Conservation (phyloP, 2,888 invertebrate genomes). For the Brachyptera risi region DNA sequence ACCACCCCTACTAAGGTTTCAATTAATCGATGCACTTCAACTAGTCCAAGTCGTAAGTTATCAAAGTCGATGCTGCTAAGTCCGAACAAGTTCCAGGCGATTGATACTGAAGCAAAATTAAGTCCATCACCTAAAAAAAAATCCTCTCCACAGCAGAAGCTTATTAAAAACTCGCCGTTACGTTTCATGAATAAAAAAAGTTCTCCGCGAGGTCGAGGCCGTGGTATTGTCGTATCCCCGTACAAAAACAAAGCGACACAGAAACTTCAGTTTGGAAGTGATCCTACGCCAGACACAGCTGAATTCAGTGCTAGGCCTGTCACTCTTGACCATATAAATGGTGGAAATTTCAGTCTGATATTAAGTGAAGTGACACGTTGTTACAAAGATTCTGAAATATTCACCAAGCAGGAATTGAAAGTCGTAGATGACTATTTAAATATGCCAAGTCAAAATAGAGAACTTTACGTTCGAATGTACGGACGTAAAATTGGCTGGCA, state of each 20-base stretch:
- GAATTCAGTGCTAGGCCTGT: background rate
- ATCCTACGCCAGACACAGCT: background rate
- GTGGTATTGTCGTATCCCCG: background rate
- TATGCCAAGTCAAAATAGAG: slow-evolving; percentile 13
- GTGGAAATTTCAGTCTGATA: slow-evolving; percentile 2
- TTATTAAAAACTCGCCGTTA: slow-evolving; percentile 1
- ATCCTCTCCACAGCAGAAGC: background rate
- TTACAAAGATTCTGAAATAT: background rate
- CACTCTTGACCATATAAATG: slow-evolving; percentile 14
- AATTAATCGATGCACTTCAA: too few relatives aligned
- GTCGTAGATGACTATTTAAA: slow-evolving; percentile 10
- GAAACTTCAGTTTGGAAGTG: background rate
- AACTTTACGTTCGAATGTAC: slow-evolving; percentile 30
- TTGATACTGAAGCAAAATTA: too few relatives aligned
- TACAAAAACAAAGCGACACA: background rate
- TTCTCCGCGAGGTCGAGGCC: background rate
- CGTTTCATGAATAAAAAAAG: background rate
- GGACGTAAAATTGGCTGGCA: slow-evolving; percentile 29
- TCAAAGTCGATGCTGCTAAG: too few relatives aligned
- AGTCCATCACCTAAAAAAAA: background rate
- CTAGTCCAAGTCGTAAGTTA: too few relatives aligned
- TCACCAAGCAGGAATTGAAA: slow-evolving; percentile 5
- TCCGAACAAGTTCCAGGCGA: too few relatives aligned
- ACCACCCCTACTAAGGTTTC: too few relatives aligned
- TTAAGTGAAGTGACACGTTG: background rate